phyloP scores from a whole-genome alignment of 1,140 invertebrate genomes.

The Psix sp. region DNA sequence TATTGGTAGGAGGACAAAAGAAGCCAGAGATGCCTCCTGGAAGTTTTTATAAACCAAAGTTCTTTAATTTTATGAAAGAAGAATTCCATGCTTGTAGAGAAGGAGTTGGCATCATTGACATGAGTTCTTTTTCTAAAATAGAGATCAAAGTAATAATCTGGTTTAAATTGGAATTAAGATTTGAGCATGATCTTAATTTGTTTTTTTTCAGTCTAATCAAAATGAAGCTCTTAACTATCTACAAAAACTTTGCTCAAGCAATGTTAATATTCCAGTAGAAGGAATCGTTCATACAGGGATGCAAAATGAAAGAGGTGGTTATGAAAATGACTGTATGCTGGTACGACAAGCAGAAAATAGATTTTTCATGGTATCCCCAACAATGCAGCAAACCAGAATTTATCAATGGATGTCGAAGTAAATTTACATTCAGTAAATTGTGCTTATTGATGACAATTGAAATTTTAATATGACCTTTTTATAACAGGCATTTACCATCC shows the following conservation, averaged over 20 bases:
- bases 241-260: constrained; percentile 86
- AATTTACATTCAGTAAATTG: constrained; percentile 11
- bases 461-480: constrained; percentile 18
- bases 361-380: constrained; percentile 91
- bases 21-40: constrained; percentile 78
- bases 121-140: constrained; percentile 91
- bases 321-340: constrained; percentile 89
- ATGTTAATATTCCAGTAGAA: constrained; percentile 85
- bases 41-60: constrained; percentile 85
- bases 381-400: constrained; percentile 87
- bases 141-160: constrained; percentile 85
- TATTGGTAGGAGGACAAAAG: constrained; percentile 68
- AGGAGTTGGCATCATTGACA: constrained; percentile 88
- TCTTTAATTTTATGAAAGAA: constrained; percentile 85
- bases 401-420: constrained; percentile 84
- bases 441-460: neutral
- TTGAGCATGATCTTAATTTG: constrained; percentile 2
- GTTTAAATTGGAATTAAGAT: constrained; percentile 10
- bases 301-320: constrained; percentile 88
- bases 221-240: constrained; percentile 83
- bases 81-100: constrained; percentile 89
- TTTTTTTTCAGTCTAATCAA: constrained; percentile 75
- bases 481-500: constrained; percentile 78
- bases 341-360: constrained; percentile 83
- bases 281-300: constrained; percentile 88